A percentile compares a stretch with the other conserved stretches of the same genome.
phyloP scores from a whole-genome alignment of 1,140 invertebrate species.

The Trachelipus rathkii region DNA sequence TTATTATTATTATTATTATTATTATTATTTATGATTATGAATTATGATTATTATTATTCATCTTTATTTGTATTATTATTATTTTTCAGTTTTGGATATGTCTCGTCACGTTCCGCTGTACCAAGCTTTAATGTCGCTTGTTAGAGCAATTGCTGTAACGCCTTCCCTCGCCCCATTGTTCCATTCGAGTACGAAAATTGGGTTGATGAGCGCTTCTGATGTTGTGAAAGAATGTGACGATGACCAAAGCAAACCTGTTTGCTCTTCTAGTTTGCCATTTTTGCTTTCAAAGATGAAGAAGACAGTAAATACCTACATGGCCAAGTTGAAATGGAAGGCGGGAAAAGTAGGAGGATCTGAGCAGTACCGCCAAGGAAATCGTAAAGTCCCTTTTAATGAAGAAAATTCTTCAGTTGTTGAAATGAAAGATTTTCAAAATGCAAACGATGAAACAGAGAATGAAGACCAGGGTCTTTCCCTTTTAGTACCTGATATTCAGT shows the following conservation, averaged over 20 bases:
- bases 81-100: constrained; percentile 75
- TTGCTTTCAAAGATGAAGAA: constrained; percentile 79
- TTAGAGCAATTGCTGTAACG: constrained; percentile 71
- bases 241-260: background rate
- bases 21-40: too few species aligned
- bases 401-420: background rate
- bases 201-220: constrained; percentile 45
- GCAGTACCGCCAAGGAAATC: background rate
- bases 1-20: too few species aligned
- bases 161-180: constrained; percentile 64
- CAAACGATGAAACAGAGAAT: constrained; percentile 29
- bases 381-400: background rate
- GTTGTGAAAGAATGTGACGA: constrained; percentile 48
- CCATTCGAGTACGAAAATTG: background rate
- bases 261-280: constrained; percentile 57
- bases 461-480: constrained; percentile 79
- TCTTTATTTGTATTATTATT: constrained; percentile 25
- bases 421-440: background rate
- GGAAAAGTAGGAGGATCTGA: constrained; percentile 16
- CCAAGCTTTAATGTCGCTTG: constrained; percentile 71
- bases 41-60: constrained; percentile 26
- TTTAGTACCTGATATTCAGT: constrained; percentile 82
- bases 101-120: constrained; percentile 89
- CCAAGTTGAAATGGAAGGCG: constrained; percentile 64
- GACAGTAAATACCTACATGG: constrained; percentile 86